Percentiles rank a stretch among this genome's conserved stretches.
These are phyloP conservation scores for Pterocles orientalis DNA, from an alignment of 2,113 vertebrate genomes.

Conservation along the genomic window DNA sequence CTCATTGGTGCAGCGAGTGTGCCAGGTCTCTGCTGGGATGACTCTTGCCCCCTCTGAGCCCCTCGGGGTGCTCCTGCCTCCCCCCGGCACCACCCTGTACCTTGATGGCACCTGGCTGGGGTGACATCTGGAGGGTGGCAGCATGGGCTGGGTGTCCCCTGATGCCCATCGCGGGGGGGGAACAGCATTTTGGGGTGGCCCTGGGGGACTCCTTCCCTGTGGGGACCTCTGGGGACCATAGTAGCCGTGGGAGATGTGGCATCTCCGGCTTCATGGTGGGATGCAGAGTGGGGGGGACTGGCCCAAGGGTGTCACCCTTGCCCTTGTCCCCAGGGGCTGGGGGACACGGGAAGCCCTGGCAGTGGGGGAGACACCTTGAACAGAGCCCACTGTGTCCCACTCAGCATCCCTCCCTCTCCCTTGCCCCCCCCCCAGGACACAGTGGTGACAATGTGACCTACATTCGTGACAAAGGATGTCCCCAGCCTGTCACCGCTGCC, in stretches of 20 bases:
- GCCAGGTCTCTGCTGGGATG: not conserved
- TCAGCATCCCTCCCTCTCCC: not conserved
- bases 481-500: not conserved
- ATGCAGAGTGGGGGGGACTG: fast-evolving
- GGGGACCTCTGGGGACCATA: not conserved
- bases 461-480: not conserved
- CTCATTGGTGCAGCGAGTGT: not conserved
- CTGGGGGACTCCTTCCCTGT: not conserved
- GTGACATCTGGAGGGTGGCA: not conserved
- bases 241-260: fast-evolving
- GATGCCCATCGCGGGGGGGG: fast-evolving
- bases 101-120: fast-evolving
- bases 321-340: not conserved
- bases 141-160: not conserved
- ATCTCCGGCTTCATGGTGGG: not conserved
- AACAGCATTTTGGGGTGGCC: not conserved
- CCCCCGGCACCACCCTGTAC: not conserved
- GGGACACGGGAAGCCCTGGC: not conserved
- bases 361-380: fast-evolving
- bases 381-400: not conserved
- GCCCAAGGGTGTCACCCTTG: not conserved
- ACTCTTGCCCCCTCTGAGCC: not conserved
- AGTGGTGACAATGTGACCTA: not conserved
- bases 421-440: not conserved
- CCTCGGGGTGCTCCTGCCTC: not conserved